Base-by-base conservation (phyloP, 2,797 vertebrate species). In the Myotis pilosus region DNA sequence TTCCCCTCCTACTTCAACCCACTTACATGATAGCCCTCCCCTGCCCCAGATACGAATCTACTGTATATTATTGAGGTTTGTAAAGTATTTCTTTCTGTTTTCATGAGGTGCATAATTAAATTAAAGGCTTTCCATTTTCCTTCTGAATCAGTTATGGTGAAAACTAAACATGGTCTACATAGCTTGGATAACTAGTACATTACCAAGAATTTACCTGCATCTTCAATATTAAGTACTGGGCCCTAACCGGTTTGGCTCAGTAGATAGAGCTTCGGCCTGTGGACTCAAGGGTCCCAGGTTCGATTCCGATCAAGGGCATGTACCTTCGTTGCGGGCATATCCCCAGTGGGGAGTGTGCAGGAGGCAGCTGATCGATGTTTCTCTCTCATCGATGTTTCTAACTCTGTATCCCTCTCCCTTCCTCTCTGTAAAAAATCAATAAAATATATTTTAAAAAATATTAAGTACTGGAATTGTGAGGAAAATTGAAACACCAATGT, bases 61-160 rank as follows among this genome's bases (percentile, higher is more conserved):
- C 41, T 87, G 53, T 83, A 66, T 84, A 62, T 71, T 83, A 30
- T 30, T 12, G 57, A 51, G 53, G 47, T 79, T 87, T 25, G 53
- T 22, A 17, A 64, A 92, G 69, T 53, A 5, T 25, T 79, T 74
- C 81, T 87, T 55, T 22, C 53, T 79, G 41, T 51, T 87, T 82
- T 95, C 41, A 22, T 4, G 19, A 84, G 41, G 84, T 89, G 49
- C 44, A 57, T 93, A 82, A 89, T 87, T 92, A 85, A 85, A 95
- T 33, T 64, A 25, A 88, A 95, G 15, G 57, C n/a, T 93, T 94
- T 71, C 28, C 68, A 87, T 78, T 79, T 94, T 75, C 64, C 20
- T 83, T 86, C 36, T 64, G 53, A 83, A 85, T 76, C 10, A 11
- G 78, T 76, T 30, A 25, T 0, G 2, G 41, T 49, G 25, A 19